Conservation (phyloP, 2,797 vertebrate genomes). For the Myotis vivesi region DNA sequence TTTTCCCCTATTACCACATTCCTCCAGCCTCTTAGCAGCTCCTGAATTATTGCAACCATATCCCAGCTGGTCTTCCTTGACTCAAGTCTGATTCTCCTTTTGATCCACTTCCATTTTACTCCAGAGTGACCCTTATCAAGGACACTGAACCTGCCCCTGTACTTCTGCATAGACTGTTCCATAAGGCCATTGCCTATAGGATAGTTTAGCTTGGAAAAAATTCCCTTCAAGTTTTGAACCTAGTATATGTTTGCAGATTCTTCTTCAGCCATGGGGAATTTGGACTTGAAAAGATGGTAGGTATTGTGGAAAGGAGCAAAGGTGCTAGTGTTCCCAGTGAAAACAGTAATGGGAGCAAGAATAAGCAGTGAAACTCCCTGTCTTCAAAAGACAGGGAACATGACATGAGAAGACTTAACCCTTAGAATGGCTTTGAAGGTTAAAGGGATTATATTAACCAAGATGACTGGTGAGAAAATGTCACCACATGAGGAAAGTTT, state of each 20-base stretch:
- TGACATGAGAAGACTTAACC: background rate
- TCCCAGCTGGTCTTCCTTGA: background rate
- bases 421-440: background rate
- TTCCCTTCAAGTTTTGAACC: background rate
- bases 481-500: background rate
- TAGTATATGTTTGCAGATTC: background rate
- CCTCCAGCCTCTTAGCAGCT: background rate
- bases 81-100: background rate
- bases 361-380: background rate
- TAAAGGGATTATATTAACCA: background rate
- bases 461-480: background rate
- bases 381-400: background rate
- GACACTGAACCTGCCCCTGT: background rate
- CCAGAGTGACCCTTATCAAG: background rate
- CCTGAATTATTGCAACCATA: background rate
- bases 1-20: background rate
- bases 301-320: background rate
- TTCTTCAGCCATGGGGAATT: background rate
- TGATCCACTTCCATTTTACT: background rate
- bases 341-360: background rate
- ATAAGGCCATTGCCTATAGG: background rate
- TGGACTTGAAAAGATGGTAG: background rate
- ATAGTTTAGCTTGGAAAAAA: background rate
- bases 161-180: background rate
- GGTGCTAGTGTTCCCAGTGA: background rate